These are phyloP conservation scores for Drosophila repletoides DNA, from an alignment of 1,140 invertebrate species.

Conservation along the genomic window DNA sequence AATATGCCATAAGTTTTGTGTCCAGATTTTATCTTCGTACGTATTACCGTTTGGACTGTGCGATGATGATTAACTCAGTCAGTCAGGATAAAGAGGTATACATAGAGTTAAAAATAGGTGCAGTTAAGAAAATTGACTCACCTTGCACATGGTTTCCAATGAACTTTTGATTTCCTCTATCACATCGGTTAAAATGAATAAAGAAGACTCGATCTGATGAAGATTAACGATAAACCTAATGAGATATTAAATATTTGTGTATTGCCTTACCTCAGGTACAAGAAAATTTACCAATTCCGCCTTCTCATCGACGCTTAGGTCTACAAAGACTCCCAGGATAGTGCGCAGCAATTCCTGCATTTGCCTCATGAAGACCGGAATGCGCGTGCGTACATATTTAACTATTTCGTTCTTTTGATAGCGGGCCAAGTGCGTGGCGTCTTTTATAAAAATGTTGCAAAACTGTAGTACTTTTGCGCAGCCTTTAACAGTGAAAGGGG, in stretches of 20 bases:
- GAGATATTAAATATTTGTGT: not conserved
- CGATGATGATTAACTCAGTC: too few relatives aligned
- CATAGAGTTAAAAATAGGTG: too few relatives aligned
- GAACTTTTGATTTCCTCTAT: slow-evolving; percentile 81
- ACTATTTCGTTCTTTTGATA: slow-evolving; percentile 87
- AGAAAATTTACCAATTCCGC: slow-evolving; percentile 86
- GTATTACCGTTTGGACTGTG: too few relatives aligned
- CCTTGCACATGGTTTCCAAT: slow-evolving; percentile 76
- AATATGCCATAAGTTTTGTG: too few relatives aligned
- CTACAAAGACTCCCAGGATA: slow-evolving; percentile 84
- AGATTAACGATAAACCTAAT: not conserved
- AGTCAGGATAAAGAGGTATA: too few relatives aligned
- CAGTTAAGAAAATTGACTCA: slow-evolving; percentile 47
- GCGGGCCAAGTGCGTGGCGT: slow-evolving; percentile 84
- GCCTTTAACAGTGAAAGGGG: slow-evolving; percentile 59
- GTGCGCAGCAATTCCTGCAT: slow-evolving; percentile 85
- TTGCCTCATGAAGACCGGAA: slow-evolving; percentile 86
- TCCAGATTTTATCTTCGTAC: too few relatives aligned
- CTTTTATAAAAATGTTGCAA: slow-evolving; percentile 85
- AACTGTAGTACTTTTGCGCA: slow-evolving; percentile 84
- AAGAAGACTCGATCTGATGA: slow-evolving; percentile 69
- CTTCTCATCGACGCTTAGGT: slow-evolving; percentile 84
- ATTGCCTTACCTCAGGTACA: slow-evolving; percentile 84
- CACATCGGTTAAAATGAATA: slow-evolving; percentile 74
- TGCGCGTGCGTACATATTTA: slow-evolving; percentile 85